These are phyloP conservation scores for Drosophila villosipedis DNA, from an alignment of 2,888 invertebrate species.

Conservation along the genomic window DNA sequence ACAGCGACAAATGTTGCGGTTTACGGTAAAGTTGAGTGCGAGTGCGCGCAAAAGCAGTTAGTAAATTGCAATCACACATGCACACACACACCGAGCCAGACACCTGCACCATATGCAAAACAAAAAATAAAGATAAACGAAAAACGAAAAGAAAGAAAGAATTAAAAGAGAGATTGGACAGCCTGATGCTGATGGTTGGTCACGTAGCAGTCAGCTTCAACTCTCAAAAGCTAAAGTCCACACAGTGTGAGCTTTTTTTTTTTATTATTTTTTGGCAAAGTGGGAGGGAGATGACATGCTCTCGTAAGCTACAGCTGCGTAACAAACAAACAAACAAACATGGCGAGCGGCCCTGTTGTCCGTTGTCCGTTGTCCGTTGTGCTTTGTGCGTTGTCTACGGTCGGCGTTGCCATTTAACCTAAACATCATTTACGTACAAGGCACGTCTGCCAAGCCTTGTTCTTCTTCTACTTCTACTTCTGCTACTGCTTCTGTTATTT, in stretches of 20 bases:
- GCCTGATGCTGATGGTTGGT: conserved; percentile 43
- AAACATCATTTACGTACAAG: conserved; percentile 70
- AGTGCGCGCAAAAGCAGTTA: conserved; percentile 75
- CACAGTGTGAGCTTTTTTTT: conserved; percentile 20
- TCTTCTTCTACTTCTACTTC: conserved; percentile 9
- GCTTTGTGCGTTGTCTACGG: conserved; percentile 49
- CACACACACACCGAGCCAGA: conserved; percentile 17
- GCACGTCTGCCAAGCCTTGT: conserved; percentile 46
- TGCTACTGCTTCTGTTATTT: conserved; percentile 5
- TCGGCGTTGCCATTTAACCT: conserved; percentile 63
- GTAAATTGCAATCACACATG: conserved; percentile 63
- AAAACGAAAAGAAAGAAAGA: background rate
- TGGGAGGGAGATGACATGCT: conserved; percentile 2
- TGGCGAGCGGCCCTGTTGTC: conserved; percentile 15
- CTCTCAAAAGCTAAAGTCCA: conserved; percentile 61
- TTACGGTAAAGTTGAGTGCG: conserved; percentile 52
- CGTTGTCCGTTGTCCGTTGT: background rate
- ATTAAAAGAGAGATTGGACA: conserved; percentile 31
- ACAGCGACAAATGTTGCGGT: conserved; percentile 67
- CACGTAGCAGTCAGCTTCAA: conserved; percentile 66
- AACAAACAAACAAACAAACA: conserved; percentile 31
- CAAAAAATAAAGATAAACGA: background rate
- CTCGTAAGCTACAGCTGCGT: conserved; percentile 41
- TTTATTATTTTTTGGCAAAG: background rate
- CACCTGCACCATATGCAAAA: conserved; percentile 34